A percentile compares a stretch with the other conserved stretches of the same genome.
These are phyloP conservation scores for Delia radicum DNA, from an alignment of 1,140 invertebrate species.

Conservation along the genomic window DNA sequence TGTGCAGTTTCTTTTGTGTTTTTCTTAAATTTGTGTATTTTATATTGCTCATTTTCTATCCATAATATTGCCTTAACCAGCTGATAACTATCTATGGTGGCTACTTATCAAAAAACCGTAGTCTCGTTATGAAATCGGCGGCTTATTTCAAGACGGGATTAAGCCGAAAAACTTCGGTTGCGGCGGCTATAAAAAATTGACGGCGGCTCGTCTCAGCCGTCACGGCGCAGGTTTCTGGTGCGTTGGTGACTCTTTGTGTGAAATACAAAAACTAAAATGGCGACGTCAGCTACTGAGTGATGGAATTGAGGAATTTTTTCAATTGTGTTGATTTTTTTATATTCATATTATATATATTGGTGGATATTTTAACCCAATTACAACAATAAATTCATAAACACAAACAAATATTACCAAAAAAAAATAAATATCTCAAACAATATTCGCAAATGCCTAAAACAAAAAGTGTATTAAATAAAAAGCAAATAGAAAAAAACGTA, in stretches of 20 bases:
- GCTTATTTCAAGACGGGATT: too few relatives aligned
- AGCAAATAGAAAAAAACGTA: constrained; percentile 14
- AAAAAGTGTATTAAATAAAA: constrained; percentile 6
- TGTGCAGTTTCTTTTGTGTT: too few relatives aligned
- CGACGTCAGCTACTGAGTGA: constrained; percentile 20
- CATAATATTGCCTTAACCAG: too few relatives aligned
- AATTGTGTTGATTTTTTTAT: constrained; percentile 24
- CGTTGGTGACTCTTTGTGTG: not conserved
- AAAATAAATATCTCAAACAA: constrained; percentile 6
- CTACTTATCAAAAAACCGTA: too few relatives aligned
- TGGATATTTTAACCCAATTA: constrained; percentile 22
- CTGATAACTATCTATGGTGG: too few relatives aligned
- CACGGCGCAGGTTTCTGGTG: too few relatives aligned
- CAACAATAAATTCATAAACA: constrained; percentile 17
- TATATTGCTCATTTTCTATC: too few relatives aligned
- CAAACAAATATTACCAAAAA: constrained; percentile 14
- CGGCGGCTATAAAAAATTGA: too few relatives aligned
- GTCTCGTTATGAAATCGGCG: too few relatives aligned
- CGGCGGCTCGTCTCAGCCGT: too few relatives aligned
- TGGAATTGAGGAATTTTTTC: constrained; percentile 24
- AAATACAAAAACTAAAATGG: constrained; percentile 19
- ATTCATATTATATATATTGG: constrained; percentile 24
- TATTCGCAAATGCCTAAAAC: constrained; percentile 16
- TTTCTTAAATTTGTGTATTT: too few relatives aligned
- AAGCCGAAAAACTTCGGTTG: too few relatives aligned